Percentiles rank a stretch among this genome's conserved stretches.
Evolutionary conservation across 2,113 vertebrate genomes (phyloP).

Genomic region (Pipa parva): DNA sequence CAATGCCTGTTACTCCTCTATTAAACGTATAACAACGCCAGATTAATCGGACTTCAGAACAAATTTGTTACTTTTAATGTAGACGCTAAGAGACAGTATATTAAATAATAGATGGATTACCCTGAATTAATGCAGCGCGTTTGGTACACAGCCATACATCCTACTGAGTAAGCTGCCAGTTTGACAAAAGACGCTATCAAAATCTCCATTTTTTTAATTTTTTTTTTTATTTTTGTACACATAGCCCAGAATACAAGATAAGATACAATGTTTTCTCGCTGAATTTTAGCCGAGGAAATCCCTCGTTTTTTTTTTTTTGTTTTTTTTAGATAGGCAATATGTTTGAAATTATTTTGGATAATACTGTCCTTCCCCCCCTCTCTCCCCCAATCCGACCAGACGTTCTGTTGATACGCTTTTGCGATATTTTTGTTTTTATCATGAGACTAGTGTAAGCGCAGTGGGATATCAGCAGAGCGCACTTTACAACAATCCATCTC

Average conservation of each 20-base stretch:
- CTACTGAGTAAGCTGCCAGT: constrained; percentile 19
- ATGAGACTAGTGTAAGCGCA: not conserved
- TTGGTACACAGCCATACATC: constrained; percentile 18
- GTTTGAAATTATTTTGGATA: no score
- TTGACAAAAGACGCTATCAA: constrained; percentile 18
- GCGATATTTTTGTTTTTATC: not conserved
- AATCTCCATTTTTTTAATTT: not conserved
- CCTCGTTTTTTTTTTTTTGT: no score
- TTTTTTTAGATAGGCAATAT: no score
- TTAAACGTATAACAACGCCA: not conserved
- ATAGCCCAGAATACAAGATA: constrained; percentile 16
- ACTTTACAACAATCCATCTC: constrained; percentile 26
- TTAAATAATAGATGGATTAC: constrained; percentile 35
- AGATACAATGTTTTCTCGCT: constrained; percentile 14
- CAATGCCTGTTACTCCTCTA: not conserved
- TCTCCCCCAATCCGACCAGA: constrained; percentile 11
- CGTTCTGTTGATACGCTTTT: constrained; percentile 2
- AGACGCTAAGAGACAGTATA: constrained; percentile 13
- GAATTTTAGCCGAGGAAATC: constrained; percentile 5
- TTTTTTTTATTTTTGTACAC: constrained; percentile 28
- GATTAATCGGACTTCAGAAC: not conserved
- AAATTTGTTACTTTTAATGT: constrained; percentile 18
- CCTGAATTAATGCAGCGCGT: constrained; percentile 1
- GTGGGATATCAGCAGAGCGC: not conserved
- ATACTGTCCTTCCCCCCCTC: no score